These are phyloP conservation scores for Atta colombica DNA, from an alignment of 1,140 invertebrate genomes.

Conservation along the genomic window DNA sequence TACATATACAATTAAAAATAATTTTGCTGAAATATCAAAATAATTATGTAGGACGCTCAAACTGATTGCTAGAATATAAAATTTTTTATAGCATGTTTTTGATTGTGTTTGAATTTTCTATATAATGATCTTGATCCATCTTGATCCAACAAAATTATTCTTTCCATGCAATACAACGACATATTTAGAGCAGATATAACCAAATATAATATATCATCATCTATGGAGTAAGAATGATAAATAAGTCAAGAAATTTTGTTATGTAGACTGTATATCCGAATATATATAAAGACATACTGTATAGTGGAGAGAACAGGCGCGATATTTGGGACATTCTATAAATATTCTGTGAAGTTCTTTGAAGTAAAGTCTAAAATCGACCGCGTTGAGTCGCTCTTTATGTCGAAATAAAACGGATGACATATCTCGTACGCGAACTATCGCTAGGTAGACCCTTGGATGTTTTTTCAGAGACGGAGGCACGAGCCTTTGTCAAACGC, in stretches of 20 bases:
- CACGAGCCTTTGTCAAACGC: slow-evolving; percentile 63
- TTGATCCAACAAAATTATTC: too few species aligned
- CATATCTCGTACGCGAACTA: slow-evolving; percentile 51
- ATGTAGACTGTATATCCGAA: neutral
- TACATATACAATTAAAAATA: too few species aligned
- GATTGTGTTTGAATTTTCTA: too few species aligned
- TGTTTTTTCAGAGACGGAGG: slow-evolving; percentile 75
- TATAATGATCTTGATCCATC: too few species aligned
- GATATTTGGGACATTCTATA: neutral
- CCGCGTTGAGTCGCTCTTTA: slow-evolving; percentile 26
- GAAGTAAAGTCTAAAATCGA: slow-evolving; percentile 18
- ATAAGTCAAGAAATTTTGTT: neutral
- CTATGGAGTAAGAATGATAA: neutral
- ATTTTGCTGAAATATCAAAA: too few species aligned
- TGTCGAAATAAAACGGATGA: slow-evolving; percentile 30
- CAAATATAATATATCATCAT: neutral
- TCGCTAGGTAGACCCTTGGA: slow-evolving; percentile 71
- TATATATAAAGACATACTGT: neutral
- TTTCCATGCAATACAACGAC: too few species aligned
- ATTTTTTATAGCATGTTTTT: too few species aligned
- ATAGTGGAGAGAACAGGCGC: neutral
- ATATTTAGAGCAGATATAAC: neutral
- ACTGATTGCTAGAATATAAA: too few species aligned
- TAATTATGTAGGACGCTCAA: too few species aligned
- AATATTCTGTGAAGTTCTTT: neutral